Evolutionary conservation across 1,140 invertebrate genomes (phyloP).

Genomic region (Oryctes rhinoceros): DNA sequence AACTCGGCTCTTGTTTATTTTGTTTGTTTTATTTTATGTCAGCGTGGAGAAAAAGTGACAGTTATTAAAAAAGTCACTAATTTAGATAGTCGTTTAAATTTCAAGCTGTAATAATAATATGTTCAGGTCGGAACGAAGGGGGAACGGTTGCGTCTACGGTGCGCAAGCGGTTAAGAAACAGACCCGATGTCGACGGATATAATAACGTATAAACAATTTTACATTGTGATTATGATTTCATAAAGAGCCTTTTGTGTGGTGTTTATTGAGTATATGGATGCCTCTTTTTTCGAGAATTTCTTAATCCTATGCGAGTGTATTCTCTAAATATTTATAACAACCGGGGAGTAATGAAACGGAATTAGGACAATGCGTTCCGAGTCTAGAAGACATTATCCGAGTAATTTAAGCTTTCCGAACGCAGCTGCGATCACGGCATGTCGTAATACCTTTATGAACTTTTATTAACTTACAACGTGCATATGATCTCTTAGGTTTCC

Average conservation of each 20-base stretch:
- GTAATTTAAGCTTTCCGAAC: neutral
- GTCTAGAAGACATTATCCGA: neutral
- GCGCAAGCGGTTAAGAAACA: constrained; percentile 25
- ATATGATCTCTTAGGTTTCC: no score
- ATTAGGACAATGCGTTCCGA: neutral
- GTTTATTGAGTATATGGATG: constrained; percentile 20
- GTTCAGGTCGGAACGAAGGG: neutral
- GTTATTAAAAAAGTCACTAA: constrained; percentile 33
- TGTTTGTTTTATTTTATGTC: constrained; percentile 39
- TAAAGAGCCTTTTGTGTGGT: constrained; percentile 27
- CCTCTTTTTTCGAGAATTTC: constrained; percentile 26
- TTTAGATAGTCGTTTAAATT: constrained; percentile 32
- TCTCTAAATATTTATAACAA: constrained; percentile 32
- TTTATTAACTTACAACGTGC: no score
- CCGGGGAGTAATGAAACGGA: constrained; percentile 3
- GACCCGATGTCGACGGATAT: constrained; percentile 18
- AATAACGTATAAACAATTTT: constrained; percentile 30
- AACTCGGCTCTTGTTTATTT: constrained; percentile 22
- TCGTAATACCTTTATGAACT: no score
- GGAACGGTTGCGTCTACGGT: neutral
- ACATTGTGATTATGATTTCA: constrained; percentile 37
- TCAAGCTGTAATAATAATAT: constrained; percentile 38
- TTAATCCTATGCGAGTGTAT: neutral
- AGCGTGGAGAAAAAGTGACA: constrained; percentile 37
- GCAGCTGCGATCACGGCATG: neutral